Evolutionary conservation across 2,797 vertebrate species (phyloP), one percentile per base, ranked within the genome.

Genomic region (Malurus splendens): DNA sequence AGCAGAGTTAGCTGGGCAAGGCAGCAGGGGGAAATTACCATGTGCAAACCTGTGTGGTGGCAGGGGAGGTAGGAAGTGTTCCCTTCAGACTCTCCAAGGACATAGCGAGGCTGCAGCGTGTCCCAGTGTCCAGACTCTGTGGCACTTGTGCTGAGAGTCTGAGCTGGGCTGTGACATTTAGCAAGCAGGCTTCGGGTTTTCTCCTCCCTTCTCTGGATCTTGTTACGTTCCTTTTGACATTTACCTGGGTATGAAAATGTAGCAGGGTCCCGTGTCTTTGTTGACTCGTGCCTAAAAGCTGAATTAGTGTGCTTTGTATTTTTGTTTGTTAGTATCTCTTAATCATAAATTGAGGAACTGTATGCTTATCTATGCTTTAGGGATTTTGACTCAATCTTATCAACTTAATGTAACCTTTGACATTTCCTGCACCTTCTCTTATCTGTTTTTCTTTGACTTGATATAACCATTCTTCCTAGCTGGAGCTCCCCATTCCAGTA

Each of bases 101-200:
- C 24, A 57, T 3, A 5, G 19, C 3, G 8, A 62, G 50, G 39
- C 86, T 86, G 85, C 64, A 51, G 41, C 45, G 32, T 11, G 7
- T 44, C 66, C 86, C 33, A 12, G 61, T 48, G 3, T 36, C 30
- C 76, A 82, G 56, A 28, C 87, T 80, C 80, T 39, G 54, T 48
- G 82, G 71, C 73, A 88, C 75, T 48, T 27, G 18, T 60, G 65
- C 82, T 92, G 1, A 27, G 64, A 59, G 56, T 38, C 76, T 48
- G 27, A 92, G 83, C 85, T 90, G 83, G 16, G 89, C 83, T 79
- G 73, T 92, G 94, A 92, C 95, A 96, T 90, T 92, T 93, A 95
- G 70, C 27, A 23, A 67, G 59, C 4, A 5, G 64, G 78, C 64
- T 81, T 80, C 4, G 12, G 48, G 36, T 78, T 91, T 92, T 90